Percentiles rank a stretch among this genome's conserved stretches.
Evolutionary conservation across 2,888 invertebrate genomes (phyloP).

Genomic region (Ypsolopha sequella): DNA sequence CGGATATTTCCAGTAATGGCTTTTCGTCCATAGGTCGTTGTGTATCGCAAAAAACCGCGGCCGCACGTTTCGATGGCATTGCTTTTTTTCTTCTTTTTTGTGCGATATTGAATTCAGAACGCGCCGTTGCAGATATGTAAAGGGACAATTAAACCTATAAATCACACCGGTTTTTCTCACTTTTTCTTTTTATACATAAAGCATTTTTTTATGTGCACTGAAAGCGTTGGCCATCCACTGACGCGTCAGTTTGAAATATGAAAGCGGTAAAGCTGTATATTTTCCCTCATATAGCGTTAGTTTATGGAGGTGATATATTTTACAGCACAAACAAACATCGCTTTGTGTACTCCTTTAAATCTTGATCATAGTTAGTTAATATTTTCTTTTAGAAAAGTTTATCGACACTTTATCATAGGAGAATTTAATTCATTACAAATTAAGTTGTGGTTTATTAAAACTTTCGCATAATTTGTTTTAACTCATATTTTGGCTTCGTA

Average conservation of each 20-base stretch:
- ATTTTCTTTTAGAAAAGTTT: not conserved
- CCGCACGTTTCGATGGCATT: conserved; percentile 26
- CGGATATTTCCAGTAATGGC: conserved; percentile 1
- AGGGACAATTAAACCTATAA: conserved; percentile 60
- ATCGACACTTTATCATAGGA: too few relatives aligned
- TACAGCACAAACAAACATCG: conserved; percentile 33
- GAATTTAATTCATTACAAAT: too few relatives aligned
- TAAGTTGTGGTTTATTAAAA: too few relatives aligned
- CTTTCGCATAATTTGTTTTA: too few relatives aligned
- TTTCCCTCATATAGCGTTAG: conserved; percentile 34
- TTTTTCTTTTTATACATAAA: conserved; percentile 31
- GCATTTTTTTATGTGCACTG: conserved; percentile 42
- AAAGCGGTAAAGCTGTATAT: conserved; percentile 55
- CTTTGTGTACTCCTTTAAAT: conserved; percentile 48
- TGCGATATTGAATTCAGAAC: conserved; percentile 50
- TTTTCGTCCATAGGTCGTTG: conserved; percentile 8
- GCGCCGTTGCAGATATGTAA: conserved; percentile 33
- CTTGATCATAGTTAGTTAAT: conserved; percentile 26
- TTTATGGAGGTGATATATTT: conserved; percentile 51
- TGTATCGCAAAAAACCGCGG: conserved; percentile 13
- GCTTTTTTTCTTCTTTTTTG: conserved; percentile 36
- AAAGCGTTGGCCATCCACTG: conserved; percentile 35
- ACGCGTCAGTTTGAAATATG: conserved; percentile 59
- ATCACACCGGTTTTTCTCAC: conserved; percentile 43
- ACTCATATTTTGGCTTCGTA: too few relatives aligned